Base-by-base conservation (phyloP, 1,140 invertebrate species). In the Cephus cinctus region DNA sequence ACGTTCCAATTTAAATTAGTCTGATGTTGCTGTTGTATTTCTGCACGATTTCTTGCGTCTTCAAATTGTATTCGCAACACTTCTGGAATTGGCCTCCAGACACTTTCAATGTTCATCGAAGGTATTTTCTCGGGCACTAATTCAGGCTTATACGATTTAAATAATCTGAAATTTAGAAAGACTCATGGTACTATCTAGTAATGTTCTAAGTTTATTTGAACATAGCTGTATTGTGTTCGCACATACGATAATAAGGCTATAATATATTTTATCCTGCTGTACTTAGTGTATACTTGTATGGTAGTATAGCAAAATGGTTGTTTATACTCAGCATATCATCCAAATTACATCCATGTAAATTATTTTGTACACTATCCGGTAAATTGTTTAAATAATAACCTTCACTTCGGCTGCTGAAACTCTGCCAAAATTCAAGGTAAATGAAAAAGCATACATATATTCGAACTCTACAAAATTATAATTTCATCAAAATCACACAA, bases 101-200 rank as follows among this genome's bases (percentile, higher is more conserved):
- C 55, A 46, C 63, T 70, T 55, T 74, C 69, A 45, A 72, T 54
- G 47, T 74, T 76, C 21, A 73, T 55, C 5, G 73, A 54, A 14
- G 54, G 25, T 35, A 76, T 63, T 46, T 60, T 69, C 45, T 78
- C 75, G 14, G 75, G 75, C 0, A 78, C 76, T 35, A 70, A 59
- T 51, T 77, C 74, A 16, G 76, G 74, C 52, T 74, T 78, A 25
- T 73, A 78, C 1, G 71, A 73, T 46, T 78, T 78, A 41, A 69
- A 78, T 31, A 77, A 52, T 16, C 71, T 74, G 25, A 45, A 60
- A 50, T 25, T 16, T 12, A 3, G n/a, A 42, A 44, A n/a, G 15
- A 25, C 14, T 50, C 22, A 22, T 20, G 11, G 20, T 21, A n/a
- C n/a, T n/a, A n/a, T 43, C 15, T 34, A 20, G 31, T 20, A 34